phyloP scores from a whole-genome alignment of 2,888 invertebrate species.

The Copidosoma aretas region DNA sequence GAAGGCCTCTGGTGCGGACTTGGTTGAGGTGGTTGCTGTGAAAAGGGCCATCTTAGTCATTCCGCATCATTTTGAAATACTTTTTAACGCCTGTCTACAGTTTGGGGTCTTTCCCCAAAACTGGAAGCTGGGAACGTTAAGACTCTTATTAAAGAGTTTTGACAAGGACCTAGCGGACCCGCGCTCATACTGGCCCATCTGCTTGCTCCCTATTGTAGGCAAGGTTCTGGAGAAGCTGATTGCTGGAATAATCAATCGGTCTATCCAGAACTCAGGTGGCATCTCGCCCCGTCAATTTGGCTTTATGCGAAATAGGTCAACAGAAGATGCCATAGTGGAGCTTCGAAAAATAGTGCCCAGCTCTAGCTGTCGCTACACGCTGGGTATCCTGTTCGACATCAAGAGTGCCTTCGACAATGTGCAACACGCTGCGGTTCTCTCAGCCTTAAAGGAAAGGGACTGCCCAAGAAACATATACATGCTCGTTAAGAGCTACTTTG shows the following conservation, averaged over 20 bases:
- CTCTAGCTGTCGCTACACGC: not conserved
- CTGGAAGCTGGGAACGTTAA: not conserved
- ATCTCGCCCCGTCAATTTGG: not conserved
- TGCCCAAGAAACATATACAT: not conserved
- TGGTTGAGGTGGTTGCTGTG: not conserved
- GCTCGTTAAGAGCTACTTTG: not conserved
- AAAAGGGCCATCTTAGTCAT: not conserved
- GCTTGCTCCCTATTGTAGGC: not conserved
- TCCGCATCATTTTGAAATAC: not conserved
- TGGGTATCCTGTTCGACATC: not conserved
- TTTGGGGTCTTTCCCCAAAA: not conserved
- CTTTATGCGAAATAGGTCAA: not conserved
- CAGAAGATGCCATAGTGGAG: not conserved
- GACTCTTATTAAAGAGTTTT: not conserved
- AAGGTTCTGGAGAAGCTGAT: not conserved
- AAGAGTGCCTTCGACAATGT: not conserved
- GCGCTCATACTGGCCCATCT: not conserved
- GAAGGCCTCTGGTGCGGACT: not conserved
- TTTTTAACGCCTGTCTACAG: not conserved
- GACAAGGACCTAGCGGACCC: not conserved
- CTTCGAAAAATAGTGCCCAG: not conserved
- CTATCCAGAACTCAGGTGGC: not conserved
- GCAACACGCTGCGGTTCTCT: not conserved
- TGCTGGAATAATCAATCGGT: not conserved
- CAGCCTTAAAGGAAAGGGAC: not conserved